A percentile compares a stretch with the other conserved stretches of the same genome.
Evolutionary conservation across 2,113 vertebrate species (phyloP).

Genomic region (human (Homo sapiens)): DNA sequence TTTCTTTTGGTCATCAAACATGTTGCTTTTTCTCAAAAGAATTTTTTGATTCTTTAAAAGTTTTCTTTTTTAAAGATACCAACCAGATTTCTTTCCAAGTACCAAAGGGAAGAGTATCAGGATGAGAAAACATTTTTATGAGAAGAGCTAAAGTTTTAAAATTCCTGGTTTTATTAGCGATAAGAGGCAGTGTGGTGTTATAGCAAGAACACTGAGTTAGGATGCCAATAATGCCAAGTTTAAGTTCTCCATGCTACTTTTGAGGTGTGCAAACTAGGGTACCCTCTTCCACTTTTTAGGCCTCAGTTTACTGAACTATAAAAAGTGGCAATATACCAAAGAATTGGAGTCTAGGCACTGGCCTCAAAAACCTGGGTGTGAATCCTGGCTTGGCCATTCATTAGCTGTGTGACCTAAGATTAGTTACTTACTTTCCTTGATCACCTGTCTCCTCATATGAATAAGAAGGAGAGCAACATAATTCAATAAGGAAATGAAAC

Average conservation of each 20-base stretch:
- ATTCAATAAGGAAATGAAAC: not conserved
- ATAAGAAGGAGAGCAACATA: not conserved
- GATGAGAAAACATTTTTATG: not conserved
- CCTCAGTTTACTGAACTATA: not conserved
- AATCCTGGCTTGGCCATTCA: not conserved
- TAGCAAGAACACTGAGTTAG: not conserved
- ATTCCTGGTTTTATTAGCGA: not conserved
- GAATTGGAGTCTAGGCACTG: not conserved
- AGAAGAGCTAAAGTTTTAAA: not conserved
- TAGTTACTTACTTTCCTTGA: not conserved
- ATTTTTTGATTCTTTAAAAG: not conserved
- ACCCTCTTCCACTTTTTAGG: not conserved
- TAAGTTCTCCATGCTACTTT: not conserved
- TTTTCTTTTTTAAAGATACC: not conserved
- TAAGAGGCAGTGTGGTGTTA: not conserved
- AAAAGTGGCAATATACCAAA: not conserved
- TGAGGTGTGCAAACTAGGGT: not conserved
- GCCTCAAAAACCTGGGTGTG: not conserved
- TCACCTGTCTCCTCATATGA: not conserved
- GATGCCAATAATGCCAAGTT: not conserved
- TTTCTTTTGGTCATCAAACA: constrained; percentile 56
- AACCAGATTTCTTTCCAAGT: not conserved
- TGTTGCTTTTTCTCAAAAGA: constrained; percentile 31
- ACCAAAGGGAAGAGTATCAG: not conserved
- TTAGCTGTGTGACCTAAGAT: not conserved